Base-by-base conservation (phyloP, 2,888 invertebrate species). In the Yponomeuta sedellus region DNA sequence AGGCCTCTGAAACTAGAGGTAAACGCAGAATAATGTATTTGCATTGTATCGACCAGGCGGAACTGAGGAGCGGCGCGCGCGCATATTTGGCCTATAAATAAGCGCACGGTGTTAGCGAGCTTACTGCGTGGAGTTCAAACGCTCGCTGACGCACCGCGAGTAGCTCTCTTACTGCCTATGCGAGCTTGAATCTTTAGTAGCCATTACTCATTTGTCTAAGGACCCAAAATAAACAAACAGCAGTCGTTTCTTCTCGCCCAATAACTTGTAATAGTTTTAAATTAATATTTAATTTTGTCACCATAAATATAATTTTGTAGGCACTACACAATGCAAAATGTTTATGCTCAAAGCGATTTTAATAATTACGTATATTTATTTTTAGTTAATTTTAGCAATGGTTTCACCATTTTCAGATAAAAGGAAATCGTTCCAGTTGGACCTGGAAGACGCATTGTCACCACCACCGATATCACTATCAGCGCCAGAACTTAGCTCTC, bases 381-480 rank as follows among this genome's bases (percentile, higher is more conserved):
- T 34, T 34, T 34, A 34, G 34, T 34, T 5, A 34, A 8, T 34
- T 34, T 34, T 8, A 34, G 5, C 34, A 34, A 8, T 34, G 8
- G 8, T 8, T 34, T 34, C 8, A 34, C 10, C 10, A 34, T 75
- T 80, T 81, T 61, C 85, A 86, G 86, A 85, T 73, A 91, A 91
- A 76, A 86, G 93, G 77, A 92, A 92, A 81, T 93, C 94, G 72
- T 92, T 93, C 75, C 93, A 93, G 77, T 87, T 94, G 78, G 94
- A 93, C 72, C 83, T 94, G 75, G 94, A 93, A 77, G 94, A 95
- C 69, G 93, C 93, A 67, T 84, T 94, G 64, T 92, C 95, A 57
- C 94, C 96, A 61, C 96, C 97, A 5, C 96, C 96, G 16, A 92
- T 96, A 73, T 97, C 97, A 0, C 90, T 96, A 65, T 97, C 97